Percentiles rank a stretch among this genome's conserved stretches.
Evolutionary conservation across 2,888 invertebrate genomes (phyloP).

Genomic region (Dascillus cervinus): DNA sequence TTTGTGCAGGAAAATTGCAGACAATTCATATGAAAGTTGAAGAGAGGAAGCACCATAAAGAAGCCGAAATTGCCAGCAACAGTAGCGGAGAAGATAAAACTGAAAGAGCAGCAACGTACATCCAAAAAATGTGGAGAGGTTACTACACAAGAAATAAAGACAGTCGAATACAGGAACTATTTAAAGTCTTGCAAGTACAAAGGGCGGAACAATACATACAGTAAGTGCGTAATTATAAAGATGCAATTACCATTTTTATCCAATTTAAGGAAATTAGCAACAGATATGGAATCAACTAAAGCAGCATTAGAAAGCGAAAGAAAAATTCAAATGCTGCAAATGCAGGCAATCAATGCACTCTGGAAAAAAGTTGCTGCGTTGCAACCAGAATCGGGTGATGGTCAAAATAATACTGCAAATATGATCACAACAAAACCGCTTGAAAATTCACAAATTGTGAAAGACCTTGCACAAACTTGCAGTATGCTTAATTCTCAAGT

Average conservation of each 20-base stretch:
- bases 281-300: slow-evolving; percentile 79
- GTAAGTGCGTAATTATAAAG: slow-evolving; percentile 46
- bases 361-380: slow-evolving; percentile 80
- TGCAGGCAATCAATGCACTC: slow-evolving; percentile 83
- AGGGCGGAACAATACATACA: slow-evolving; percentile 78
- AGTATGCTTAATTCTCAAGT: slow-evolving; percentile 67
- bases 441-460: slow-evolving; percentile 56
- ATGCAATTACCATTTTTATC: too few species aligned
- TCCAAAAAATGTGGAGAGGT: slow-evolving; percentile 83
- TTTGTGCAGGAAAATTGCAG: slow-evolving; percentile 59
- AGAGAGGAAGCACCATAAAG: slow-evolving; percentile 35
- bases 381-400: slow-evolving; percentile 42
- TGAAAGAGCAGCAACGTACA: slow-evolving; percentile 60
- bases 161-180: slow-evolving; percentile 54
- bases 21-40: slow-evolving; percentile 57
- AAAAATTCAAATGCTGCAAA: slow-evolving; percentile 78
- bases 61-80: slow-evolving; percentile 27
- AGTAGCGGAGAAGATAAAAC: slow-evolving; percentile 38
- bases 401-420: slow-evolving; percentile 11
- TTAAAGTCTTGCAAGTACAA: slow-evolving; percentile 64
- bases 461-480: slow-evolving; percentile 70
- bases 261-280: slow-evolving; percentile 74
- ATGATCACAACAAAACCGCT: slow-evolving; percentile 11
- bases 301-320: slow-evolving; percentile 77
- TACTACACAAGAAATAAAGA: slow-evolving; percentile 70